These are phyloP conservation scores for Cataglyphis albicans DNA, from an alignment of 2,888 invertebrate species.

Conservation along the genomic window DNA sequence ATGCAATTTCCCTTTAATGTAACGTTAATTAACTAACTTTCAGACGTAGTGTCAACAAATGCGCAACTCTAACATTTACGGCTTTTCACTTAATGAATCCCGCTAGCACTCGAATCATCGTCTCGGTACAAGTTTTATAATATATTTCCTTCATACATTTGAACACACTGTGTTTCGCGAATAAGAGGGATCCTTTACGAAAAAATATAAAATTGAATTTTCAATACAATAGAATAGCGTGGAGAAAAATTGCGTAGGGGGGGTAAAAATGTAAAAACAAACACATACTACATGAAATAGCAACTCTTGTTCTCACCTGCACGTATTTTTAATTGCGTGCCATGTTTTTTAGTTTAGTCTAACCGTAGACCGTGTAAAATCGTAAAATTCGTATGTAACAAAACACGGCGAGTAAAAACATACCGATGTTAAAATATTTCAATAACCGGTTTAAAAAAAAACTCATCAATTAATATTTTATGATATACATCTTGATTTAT, in stretches of 20 bases:
- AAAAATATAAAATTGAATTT: constrained; percentile 10
- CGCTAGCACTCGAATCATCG: not conserved
- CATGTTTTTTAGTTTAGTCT: constrained; percentile 5
- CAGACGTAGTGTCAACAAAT: not conserved
- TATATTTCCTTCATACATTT: not conserved
- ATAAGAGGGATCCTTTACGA: not conserved
- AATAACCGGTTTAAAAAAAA: not conserved
- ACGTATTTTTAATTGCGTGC: constrained; percentile 4
- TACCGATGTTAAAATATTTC: constrained; percentile 23
- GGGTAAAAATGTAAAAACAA: not conserved
- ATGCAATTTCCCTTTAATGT: constrained; percentile 14
- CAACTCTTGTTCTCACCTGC: constrained; percentile 20
- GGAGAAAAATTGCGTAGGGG: not conserved
- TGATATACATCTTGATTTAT: not conserved
- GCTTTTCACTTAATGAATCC: not conserved
- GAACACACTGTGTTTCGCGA: constrained; percentile 6
- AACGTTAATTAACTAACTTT: constrained; percentile 23
- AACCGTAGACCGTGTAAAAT: not conserved
- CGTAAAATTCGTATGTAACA: constrained; percentile 14
- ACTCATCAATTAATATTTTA: not conserved
- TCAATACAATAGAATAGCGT: not conserved
- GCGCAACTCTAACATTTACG: not conserved
- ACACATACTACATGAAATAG: not conserved
- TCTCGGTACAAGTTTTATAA: constrained; percentile 2
- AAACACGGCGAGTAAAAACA: not conserved